Base-by-base conservation (phyloP, 2,888 invertebrate species). In the Hydrotaea diabolus region DNA sequence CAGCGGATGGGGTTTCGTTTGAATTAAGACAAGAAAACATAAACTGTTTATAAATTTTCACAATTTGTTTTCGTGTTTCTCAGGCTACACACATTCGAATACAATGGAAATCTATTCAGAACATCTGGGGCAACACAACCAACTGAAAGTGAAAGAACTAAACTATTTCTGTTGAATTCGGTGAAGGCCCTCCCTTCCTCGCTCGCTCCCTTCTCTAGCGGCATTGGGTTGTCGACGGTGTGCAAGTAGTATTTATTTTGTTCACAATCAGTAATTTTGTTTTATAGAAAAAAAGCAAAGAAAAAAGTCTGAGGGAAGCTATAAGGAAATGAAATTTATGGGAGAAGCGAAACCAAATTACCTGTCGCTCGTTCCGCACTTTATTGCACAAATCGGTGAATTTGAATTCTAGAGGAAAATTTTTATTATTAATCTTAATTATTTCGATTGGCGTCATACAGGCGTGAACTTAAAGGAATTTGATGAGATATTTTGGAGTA, bases 91-190 rank as follows among this genome's bases (percentile, higher is more conserved):
- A 26, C 5, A 23, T 26, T 36, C 36, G 46, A 62, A 75, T 66
- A 76, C 71, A 81, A 81, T 84, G 80, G 75, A 80, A 78, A 81
- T 80, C 77, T 71, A 74, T 49, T 31, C 74, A 78, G 69, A 80
- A 84, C 84, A 84, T 84, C 84, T 81, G 81, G 80, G 84, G 64
- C 77, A 81, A 69, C 77, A n/a, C 31, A 31, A 31, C 69, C 31
- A 73, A 53, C n/a, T 26, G 15, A 73, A 64, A 31, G 72, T 55
- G 43, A n/a, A 62, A 77, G 73, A 77, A 80, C 4, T 23, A 43
- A 53, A 69, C 43, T 43, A 72, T 74, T 84, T 81, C 77, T 80
- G 59, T 80, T 80, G 77, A 83, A 80, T 49, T 77, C 66, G 72
- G 36, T 64, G n/a, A 77, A 74, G 77, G 81, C 49, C 26, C 31